Evolutionary conservation across 1,140 invertebrate species (phyloP), one percentile per base, ranked within the genome.

Genomic region (Episyrphus balteatus): DNA sequence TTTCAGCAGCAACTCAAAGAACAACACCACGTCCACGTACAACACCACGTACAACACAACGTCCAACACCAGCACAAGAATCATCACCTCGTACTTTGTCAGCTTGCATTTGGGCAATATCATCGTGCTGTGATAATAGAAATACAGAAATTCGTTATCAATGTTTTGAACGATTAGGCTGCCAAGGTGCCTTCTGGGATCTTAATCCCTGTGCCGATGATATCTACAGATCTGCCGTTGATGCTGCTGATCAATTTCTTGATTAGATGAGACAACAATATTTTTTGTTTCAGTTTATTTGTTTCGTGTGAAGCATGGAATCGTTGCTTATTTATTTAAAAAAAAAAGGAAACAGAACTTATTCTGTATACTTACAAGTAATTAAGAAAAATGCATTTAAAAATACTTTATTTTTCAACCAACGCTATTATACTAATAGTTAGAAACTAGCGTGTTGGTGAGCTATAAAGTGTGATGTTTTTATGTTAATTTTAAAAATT

Each of bases 131-230:
- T 51, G 70, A 73, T 19, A 56, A 59, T 9, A 65, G 51, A 3
- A 68, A 55, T 39, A 51, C 39, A 46, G 51, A 52, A 48, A 66
- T 71, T 37, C 69, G 62, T 48, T 74, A 75, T 48, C 66, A 66
- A 7, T 86, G 83, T 57, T 85, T 86, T 59, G 78, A 81, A 55
- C 59, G 72, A 1, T 66, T 78, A 47, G 77, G 77, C 5, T 86
- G 83, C 59, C 71, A 74, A 1, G 78, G 76, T 5, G 69, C 78
- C 13, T 78, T 77, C 53, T 80, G 79, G 74, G 77, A 75, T 50
- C 57, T 68, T 0, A 77, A 75, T 55, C 80, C 80, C 0, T 85
- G 82, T 55, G 71, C 74, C 10, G 55, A 64, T 32, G 56, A 73
- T 63, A 74, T 45, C 17, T 70, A 72, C 6, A 52, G 72, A 14